Conservation (phyloP, 2,888 invertebrate species). For the Drosophila phalerata region DNA sequence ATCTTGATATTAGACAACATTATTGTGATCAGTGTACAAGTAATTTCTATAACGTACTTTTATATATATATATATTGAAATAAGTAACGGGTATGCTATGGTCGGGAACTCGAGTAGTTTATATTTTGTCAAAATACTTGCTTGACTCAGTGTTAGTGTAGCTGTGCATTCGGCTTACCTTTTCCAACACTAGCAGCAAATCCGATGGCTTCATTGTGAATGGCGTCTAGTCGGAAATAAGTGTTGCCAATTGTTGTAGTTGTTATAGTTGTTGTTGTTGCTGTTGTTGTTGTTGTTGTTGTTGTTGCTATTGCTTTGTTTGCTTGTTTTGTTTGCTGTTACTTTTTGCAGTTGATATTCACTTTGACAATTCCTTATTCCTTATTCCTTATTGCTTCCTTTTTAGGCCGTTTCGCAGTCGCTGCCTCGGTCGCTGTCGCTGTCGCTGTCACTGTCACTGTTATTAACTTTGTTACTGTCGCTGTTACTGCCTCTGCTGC, state of each 20-base stretch:
- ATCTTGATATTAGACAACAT: too few species aligned
- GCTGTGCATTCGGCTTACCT: constrained; percentile 69
- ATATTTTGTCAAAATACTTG: not conserved
- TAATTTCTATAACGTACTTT: too few species aligned
- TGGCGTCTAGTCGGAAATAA: constrained; percentile 11
- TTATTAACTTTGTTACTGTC: too few species aligned
- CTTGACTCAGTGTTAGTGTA: not conserved
- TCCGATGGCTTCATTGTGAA: constrained; percentile 82
- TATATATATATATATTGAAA: too few species aligned
- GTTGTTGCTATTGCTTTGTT: constrained; percentile 25
- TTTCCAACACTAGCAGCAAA: constrained; percentile 82
- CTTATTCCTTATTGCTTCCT: constrained; percentile 24
- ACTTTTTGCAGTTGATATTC: constrained; percentile 24
- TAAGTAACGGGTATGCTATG: too few species aligned
- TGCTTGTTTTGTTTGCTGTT: constrained; percentile 6
- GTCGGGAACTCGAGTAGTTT: too few species aligned
- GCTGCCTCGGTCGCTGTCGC: constrained; percentile 1
- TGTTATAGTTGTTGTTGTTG: constrained; percentile 5
- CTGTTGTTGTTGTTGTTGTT: not conserved
- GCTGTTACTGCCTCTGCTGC: not conserved
- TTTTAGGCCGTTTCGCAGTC: constrained; percentile 23
- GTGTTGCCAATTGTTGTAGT: constrained; percentile 10
- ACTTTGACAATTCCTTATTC: constrained; percentile 33
- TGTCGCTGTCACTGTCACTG: constrained; percentile 12
- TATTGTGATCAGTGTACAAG: too few species aligned